A percentile compares a stretch with the other conserved stretches of the same genome.
phyloP scores from a whole-genome alignment of 2,888 invertebrate species.

The Auanema sp. region DNA sequence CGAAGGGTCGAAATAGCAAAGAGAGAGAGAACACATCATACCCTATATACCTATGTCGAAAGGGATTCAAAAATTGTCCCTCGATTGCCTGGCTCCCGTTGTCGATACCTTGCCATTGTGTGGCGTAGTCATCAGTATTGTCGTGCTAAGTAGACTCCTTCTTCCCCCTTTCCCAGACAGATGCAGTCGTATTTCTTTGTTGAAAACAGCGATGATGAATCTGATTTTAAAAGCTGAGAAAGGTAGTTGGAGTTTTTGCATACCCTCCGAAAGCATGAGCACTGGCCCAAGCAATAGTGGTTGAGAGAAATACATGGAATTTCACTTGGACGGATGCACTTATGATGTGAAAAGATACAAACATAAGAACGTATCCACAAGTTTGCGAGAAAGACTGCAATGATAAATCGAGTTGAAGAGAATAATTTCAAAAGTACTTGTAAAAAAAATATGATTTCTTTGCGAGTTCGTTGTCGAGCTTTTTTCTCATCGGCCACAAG shows the following conservation, averaged over 20 bases:
- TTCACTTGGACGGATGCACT: background rate
- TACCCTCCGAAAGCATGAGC: constrained; percentile 10
- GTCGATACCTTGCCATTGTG: too few relatives aligned
- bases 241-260: background rate
- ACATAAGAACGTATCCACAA: background rate
- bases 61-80: too few relatives aligned
- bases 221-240: background rate
- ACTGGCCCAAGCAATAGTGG: background rate
- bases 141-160: too few relatives aligned
- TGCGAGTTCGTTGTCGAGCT: background rate
- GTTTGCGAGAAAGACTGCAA: constrained; percentile 1
- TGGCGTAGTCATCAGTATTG: too few relatives aligned
- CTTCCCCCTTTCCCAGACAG: too few relatives aligned
- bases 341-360: constrained; percentile 3
- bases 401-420: too few relatives aligned
- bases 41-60: too few relatives aligned
- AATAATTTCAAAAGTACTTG: background rate
- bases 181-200: constrained; percentile 6
- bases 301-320: constrained; percentile 6
- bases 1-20: too few relatives aligned
- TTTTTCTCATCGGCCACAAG: background rate
- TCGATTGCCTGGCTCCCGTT: too few relatives aligned
- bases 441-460: constrained; percentile 10
- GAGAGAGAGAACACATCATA: too few relatives aligned
- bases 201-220: constrained; percentile 11